A percentile compares a stretch with the other conserved stretches of the same genome.
Conservation (phyloP, 2,888 invertebrate species). For the Aspidiotus destructor region DNA sequence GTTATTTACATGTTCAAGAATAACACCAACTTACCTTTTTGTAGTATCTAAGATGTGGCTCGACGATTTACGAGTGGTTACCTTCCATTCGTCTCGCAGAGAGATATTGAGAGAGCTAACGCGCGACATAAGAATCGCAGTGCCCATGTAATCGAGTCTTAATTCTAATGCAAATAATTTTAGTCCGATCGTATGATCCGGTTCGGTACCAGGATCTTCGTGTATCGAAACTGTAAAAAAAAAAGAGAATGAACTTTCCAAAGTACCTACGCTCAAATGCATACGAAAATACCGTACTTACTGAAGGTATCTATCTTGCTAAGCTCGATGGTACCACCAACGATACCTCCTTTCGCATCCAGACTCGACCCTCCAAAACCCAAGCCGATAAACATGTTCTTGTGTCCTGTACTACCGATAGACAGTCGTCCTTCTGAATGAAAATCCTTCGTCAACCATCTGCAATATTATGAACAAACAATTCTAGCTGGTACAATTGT, state of each 20-base stretch:
- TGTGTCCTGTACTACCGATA: conserved; percentile 87
- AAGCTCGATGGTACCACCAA: conserved; percentile 89
- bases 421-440: conserved; percentile 83
- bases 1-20: background rate
- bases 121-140: conserved; percentile 84
- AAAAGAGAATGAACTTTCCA: background rate
- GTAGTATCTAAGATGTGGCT: conserved; percentile 28
- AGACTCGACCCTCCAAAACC: conserved; percentile 81
- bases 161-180: conserved; percentile 77
- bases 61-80: conserved; percentile 39
- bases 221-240: conserved; percentile 62
- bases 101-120: conserved; percentile 72
- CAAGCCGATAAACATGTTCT: conserved; percentile 81
- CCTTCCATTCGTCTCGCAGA: conserved; percentile 80
- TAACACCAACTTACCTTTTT: conserved; percentile 18
- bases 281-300: conserved; percentile 42
- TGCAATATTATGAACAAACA: background rate
- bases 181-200: conserved; percentile 71
- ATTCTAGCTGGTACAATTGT: background rate
- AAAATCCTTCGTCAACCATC: conserved; percentile 84
- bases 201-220: conserved; percentile 82
- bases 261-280: too few species aligned
- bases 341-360: conserved; percentile 94
- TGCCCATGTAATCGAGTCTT: conserved; percentile 95
- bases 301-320: conserved; percentile 76